Evolutionary conservation across 2,797 vertebrate genomes (phyloP).

Genomic region (Rachycentron canadum): DNA sequence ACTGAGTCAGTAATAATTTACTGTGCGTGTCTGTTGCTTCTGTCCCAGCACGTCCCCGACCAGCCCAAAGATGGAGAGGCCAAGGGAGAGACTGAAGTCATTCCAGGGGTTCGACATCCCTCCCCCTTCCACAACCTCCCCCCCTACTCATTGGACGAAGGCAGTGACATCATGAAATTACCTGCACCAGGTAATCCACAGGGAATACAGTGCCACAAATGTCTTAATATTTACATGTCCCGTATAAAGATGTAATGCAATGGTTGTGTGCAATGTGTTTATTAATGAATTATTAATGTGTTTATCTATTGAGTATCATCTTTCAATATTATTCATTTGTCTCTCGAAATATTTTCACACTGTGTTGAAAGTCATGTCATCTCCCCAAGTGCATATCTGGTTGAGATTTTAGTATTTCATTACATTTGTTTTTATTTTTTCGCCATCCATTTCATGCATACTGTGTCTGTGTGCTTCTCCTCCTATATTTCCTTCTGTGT

Average conservation of each 20-base stretch:
- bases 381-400: neutral
- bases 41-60: slow-evolving; percentile 59
- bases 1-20: neutral
- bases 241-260: neutral
- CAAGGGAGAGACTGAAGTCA: neutral
- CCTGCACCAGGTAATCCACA: slow-evolving; percentile 71
- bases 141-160: slow-evolving; percentile 7
- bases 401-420: neutral
- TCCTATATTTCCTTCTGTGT: slow-evolving; percentile 17
- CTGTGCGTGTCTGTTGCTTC: neutral
- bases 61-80: slow-evolving; percentile 61
- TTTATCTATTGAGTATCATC: too few species aligned
- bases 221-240: neutral
- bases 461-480: slow-evolving; percentile 46
- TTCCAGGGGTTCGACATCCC: neutral
- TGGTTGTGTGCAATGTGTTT: neutral
- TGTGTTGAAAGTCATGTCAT: neutral
- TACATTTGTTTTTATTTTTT: neutral
- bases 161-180: slow-evolving; percentile 58
- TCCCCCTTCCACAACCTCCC: neutral
- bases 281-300: too few species aligned
- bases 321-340: neutral
- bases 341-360: neutral
- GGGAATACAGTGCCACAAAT: neutral
- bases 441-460: slow-evolving; percentile 62